A percentile compares a stretch with the other conserved stretches of the same genome.
These are phyloP conservation scores for Anarrhichthys ocellatus DNA, from an alignment of 2,113 vertebrate species.

Conservation along the genomic window DNA sequence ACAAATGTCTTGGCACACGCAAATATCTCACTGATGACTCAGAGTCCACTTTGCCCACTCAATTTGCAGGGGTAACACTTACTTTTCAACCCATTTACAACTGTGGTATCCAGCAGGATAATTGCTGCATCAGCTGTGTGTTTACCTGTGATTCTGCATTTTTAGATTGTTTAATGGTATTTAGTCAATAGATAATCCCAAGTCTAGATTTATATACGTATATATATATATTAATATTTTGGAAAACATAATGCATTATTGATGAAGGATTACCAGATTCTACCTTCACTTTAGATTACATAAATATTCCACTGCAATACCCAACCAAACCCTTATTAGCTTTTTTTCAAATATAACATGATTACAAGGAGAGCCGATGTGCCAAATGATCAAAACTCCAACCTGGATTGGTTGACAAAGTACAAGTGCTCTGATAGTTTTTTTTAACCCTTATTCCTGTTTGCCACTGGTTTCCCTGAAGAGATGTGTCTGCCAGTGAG, in stretches of 20 bases:
- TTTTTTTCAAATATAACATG: neutral
- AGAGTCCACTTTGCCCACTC: neutral
- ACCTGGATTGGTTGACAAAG: slow-evolving; percentile 6
- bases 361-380: neutral
- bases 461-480: slow-evolving; percentile 25
- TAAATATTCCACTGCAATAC: neutral
- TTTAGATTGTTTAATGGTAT: neutral
- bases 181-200: neutral
- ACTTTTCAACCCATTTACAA: neutral
- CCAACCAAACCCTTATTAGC: neutral
- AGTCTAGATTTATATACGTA: neutral
- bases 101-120: neutral
- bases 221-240: neutral
- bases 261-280: neutral
- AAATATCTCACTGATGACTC: neutral
- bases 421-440: neutral
- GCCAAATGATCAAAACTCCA: slow-evolving; percentile 26
- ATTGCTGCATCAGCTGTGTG: neutral
- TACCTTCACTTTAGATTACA: neutral
- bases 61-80: neutral
- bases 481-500: slow-evolving; percentile 22
- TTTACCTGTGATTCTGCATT: neutral
- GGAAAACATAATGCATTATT: neutral
- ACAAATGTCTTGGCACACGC: neutral
- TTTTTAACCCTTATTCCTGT: slow-evolving; percentile 19